Percentiles rank a stretch among this genome's conserved stretches.
Conservation (phyloP, 2,888 invertebrate genomes). For the Microdon myrmicae region DNA sequence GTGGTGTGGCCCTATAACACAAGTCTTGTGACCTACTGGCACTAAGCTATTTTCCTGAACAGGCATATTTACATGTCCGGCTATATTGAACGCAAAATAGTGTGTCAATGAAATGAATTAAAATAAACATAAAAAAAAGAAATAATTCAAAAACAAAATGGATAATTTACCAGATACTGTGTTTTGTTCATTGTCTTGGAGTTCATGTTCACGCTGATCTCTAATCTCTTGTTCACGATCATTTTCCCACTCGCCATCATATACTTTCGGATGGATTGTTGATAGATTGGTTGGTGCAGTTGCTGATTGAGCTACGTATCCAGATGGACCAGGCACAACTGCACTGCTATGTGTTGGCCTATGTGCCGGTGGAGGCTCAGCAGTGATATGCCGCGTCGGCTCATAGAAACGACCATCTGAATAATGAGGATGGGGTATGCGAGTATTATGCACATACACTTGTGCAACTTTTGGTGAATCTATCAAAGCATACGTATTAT, state of each 20-base stretch:
- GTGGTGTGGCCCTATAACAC: too few species aligned
- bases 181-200: too few species aligned
- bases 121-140: not conserved
- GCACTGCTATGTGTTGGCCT: slow-evolving; percentile 65
- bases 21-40: slow-evolving; percentile 60
- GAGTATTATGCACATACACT: slow-evolving; percentile 71
- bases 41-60: slow-evolving; percentile 58
- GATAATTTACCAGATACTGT: too few species aligned
- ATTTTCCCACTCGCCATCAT: slow-evolving; percentile 58
- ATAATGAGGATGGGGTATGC: slow-evolving; percentile 67
- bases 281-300: slow-evolving; percentile 53
- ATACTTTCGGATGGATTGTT: slow-evolving; percentile 61
- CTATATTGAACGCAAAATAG: slow-evolving; percentile 17
- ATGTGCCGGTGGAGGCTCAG: slow-evolving; percentile 72
- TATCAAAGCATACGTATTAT: slow-evolving; percentile 53
- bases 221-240: slow-evolving; percentile 60
- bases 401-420: slow-evolving; percentile 70
- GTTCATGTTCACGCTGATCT: slow-evolving; percentile 61
- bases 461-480: slow-evolving; percentile 78
- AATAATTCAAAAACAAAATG: too few species aligned
- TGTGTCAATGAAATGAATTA: not conserved
- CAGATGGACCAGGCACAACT: slow-evolving; percentile 62
- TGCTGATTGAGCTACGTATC: slow-evolving; percentile 27
- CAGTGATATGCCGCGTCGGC: slow-evolving; percentile 66
- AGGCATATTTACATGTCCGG: slow-evolving; percentile 54